phyloP scores from a whole-genome alignment of 2,888 invertebrate genomes.

The Corythucha ciliata region DNA sequence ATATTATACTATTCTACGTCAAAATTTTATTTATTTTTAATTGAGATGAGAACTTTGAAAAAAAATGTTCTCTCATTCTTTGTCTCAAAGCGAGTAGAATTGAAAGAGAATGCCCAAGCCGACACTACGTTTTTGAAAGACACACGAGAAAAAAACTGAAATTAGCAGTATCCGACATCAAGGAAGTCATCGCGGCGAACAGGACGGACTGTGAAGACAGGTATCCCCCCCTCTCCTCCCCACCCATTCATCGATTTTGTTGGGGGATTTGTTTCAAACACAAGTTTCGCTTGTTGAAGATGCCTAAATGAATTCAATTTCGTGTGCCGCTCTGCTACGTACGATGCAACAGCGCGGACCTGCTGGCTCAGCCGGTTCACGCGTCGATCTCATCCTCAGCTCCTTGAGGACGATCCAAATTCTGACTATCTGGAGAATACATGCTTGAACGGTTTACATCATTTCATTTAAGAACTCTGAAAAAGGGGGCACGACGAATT shows the following conservation, averaged over 20 bases:
- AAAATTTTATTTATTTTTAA: background rate
- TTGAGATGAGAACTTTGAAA: background rate
- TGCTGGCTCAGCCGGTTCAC: constrained; percentile 76
- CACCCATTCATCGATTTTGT: background rate
- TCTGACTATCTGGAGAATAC: constrained; percentile 86
- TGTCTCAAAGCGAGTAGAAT: constrained; percentile 61
- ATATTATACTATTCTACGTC: background rate
- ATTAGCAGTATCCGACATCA: constrained; percentile 67
- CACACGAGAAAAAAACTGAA: constrained; percentile 76
- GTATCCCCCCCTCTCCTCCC: constrained; percentile 38
- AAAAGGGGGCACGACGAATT: background rate
- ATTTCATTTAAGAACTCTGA: background rate
- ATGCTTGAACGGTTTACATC: constrained; percentile 63
- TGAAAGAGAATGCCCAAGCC: constrained; percentile 78
- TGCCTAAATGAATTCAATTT: constrained; percentile 82
- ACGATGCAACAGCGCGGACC: constrained; percentile 63
- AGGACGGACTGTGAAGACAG: constrained; percentile 83
- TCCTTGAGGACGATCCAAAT: constrained; percentile 74
- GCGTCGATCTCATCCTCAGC: constrained; percentile 72
- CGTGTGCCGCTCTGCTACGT: constrained; percentile 79
- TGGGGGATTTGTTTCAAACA: background rate
- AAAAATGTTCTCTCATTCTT: background rate
- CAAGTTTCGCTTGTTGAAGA: constrained; percentile 37
- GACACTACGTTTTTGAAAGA: constrained; percentile 79
- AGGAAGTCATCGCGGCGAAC: constrained; percentile 76